Evolutionary conservation across 2,888 invertebrate genomes (phyloP).

Genomic region (Dione vanillae): DNA sequence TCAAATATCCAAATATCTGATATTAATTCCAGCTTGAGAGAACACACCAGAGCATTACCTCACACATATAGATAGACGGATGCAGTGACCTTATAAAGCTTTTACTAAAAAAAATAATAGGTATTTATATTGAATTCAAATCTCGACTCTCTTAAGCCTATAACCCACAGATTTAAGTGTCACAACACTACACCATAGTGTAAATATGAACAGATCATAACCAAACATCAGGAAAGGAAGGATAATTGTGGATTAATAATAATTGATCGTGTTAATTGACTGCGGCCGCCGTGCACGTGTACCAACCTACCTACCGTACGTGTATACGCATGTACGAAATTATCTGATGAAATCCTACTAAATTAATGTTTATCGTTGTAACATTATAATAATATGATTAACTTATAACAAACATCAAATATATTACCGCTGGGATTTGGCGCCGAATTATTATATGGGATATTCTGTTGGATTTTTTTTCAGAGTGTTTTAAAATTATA

Average conservation of each 20-base stretch:
- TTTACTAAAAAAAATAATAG: no score
- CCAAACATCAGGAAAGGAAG: constrained; percentile 64
- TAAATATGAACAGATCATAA: constrained; percentile 59
- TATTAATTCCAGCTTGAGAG: no score
- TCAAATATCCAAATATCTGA: no score
- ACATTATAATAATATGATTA: constrained; percentile 41
- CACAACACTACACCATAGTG: neutral
- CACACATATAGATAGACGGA: no score
- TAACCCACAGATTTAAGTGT: neutral
- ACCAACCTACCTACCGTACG: constrained; percentile 5
- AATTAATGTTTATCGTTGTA: constrained; percentile 49
- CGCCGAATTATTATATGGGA: constrained; percentile 19
- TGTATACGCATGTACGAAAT: constrained; percentile 43
- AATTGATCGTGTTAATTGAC: constrained; percentile 63
- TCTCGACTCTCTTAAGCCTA: neutral
- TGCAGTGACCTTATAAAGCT: no score
- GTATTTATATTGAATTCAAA: no score
- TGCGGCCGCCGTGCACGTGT: constrained; percentile 47
- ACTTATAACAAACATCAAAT: constrained; percentile 39
- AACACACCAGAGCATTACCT: no score
- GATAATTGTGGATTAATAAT: constrained; percentile 73
- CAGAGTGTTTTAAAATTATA: no score
- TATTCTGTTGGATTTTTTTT: no score
- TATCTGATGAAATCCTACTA: constrained; percentile 46
- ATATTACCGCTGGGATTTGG: constrained; percentile 32